Conservation (phyloP, 2,888 invertebrate genomes). For the Drosophila ezoana region DNA sequence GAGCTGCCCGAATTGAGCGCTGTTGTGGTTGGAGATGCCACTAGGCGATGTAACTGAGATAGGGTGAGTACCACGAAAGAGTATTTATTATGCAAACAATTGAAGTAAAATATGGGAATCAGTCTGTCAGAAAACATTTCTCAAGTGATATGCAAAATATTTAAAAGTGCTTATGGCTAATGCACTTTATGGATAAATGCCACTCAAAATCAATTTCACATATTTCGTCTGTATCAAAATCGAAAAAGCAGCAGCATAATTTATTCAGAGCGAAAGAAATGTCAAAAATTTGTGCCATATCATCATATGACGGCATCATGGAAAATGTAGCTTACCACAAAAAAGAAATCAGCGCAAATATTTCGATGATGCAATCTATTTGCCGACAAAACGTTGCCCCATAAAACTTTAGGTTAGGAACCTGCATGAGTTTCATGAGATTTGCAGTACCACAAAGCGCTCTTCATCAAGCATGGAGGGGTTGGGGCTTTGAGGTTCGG, state of each 20-base stretch:
- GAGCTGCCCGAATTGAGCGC: constrained; percentile 44
- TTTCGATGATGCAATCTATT: constrained; percentile 48
- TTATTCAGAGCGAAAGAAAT: constrained; percentile 7
- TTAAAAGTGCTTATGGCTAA: constrained; percentile 5
- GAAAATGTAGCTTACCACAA: constrained; percentile 26
- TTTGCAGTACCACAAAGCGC: constrained; percentile 33
- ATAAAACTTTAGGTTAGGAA: constrained; percentile 35
- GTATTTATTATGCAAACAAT: background rate
- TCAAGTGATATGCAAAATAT: constrained; percentile 17
- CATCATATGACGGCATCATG: constrained; percentile 15
- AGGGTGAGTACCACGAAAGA: constrained; percentile 69
- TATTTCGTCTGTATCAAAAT: background rate
- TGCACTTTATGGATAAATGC: constrained; percentile 13
- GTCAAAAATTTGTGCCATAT: constrained; percentile 24
- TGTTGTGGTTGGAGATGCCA: constrained; percentile 28
- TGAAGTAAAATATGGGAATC: no score
- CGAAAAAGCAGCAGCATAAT: constrained; percentile 7
- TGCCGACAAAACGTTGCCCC: constrained; percentile 41
- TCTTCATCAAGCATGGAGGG: background rate
- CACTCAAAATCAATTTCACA: constrained; percentile 21
- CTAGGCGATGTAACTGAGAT: constrained; percentile 75
- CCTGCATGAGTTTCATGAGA: constrained; percentile 53
- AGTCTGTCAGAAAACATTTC: background rate
- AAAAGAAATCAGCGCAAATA: constrained; percentile 4
- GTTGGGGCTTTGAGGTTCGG: background rate